A percentile compares a stretch with the other conserved stretches of the same genome.
Evolutionary conservation across 2,888 invertebrate species (phyloP).

Genomic region (Latheticus oryzae): DNA sequence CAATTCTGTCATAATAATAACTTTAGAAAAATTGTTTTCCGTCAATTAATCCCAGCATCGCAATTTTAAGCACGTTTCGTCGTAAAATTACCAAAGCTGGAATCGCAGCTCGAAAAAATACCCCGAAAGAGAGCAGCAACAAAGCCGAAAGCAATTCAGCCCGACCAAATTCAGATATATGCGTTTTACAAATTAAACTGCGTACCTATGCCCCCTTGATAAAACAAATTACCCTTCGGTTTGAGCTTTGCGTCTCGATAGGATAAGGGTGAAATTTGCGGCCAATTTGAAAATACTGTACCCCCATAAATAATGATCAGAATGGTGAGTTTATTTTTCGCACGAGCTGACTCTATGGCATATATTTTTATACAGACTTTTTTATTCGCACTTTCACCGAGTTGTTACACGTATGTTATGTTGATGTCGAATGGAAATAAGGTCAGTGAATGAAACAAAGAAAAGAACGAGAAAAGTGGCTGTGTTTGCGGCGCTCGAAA

Average conservation of each 20-base stretch:
- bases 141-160: constrained; percentile 34
- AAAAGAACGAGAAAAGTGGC: not conserved
- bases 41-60: constrained; percentile 15
- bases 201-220: constrained; percentile 36
- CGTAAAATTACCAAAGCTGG: constrained; percentile 25
- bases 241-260: not conserved
- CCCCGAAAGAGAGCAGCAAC: constrained; percentile 15
- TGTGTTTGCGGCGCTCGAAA: constrained; percentile 8
- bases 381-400: constrained; percentile 28
- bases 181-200: constrained; percentile 40
- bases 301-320: constrained; percentile 38
- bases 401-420: constrained; percentile 35
- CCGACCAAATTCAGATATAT: constrained; percentile 39
- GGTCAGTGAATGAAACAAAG: constrained; percentile 15
- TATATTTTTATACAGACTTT: constrained; percentile 38
- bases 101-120: constrained; percentile 23
- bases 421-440: constrained; percentile 23
- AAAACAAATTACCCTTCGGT: constrained; percentile 29
- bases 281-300: constrained; percentile 18
- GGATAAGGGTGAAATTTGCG: constrained; percentile 32
- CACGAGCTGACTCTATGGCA: constrained; percentile 18
- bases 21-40: constrained; percentile 1
- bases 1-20: not conserved
- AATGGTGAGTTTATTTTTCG: constrained; percentile 39
- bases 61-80: constrained; percentile 30